Conservation (phyloP, 2,888 invertebrate species). For the Panorpa germanica region DNA sequence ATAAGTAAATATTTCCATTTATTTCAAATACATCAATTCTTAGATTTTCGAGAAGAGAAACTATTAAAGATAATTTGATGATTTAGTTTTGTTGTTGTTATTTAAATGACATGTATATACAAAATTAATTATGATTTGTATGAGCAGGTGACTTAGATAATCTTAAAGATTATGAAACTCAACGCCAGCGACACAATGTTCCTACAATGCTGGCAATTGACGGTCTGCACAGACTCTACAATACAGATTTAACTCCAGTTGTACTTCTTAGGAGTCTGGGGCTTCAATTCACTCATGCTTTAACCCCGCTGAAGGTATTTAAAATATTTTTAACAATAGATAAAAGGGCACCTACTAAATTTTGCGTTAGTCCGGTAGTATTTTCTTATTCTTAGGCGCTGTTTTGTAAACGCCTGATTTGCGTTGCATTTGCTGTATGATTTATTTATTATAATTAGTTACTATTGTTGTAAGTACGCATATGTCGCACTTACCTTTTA, state of each 20-base stretch:
- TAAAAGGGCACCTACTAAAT: no score
- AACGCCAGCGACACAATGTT: conserved; percentile 68
- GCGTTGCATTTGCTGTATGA: no score
- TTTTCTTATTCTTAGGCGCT: no score
- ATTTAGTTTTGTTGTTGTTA: conserved; percentile 5
- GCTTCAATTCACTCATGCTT: conserved; percentile 58
- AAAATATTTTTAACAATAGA: no score
- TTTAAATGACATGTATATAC: neutral
- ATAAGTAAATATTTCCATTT: conserved; percentile 26
- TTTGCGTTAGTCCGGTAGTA: no score
- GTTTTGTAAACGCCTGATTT: no score
- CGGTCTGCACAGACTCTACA: conserved; percentile 68
- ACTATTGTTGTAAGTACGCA: no score
- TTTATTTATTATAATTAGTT: no score
- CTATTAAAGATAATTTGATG: neutral
- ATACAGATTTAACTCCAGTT: conserved; percentile 47
- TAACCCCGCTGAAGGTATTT: conserved; percentile 58
- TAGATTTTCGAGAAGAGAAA: conserved; percentile 14
- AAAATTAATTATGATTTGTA: conserved; percentile 8
- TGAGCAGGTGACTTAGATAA: conserved; percentile 43
- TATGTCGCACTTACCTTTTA: no score
- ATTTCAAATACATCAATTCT: neutral
- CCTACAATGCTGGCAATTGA: conserved; percentile 80
- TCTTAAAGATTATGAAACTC: conserved; percentile 67
- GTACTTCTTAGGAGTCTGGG: conserved; percentile 70